Evolutionary conservation across 2,888 invertebrate species (phyloP).

Genomic region (Drosophila melanosoma): DNA sequence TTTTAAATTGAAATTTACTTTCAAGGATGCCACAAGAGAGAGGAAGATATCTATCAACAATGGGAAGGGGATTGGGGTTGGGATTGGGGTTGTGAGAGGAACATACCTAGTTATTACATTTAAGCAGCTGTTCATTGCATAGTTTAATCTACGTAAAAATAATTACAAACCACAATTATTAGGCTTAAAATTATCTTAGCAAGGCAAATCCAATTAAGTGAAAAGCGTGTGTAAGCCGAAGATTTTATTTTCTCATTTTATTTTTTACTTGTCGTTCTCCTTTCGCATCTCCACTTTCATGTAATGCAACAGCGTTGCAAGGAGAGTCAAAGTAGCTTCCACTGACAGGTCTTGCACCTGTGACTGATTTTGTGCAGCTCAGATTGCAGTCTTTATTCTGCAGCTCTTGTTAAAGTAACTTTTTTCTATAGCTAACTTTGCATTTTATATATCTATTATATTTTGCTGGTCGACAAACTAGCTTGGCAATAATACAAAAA

Average conservation of each 20-base stretch:
- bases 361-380: constrained; percentile 22
- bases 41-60: not conserved
- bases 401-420: not conserved
- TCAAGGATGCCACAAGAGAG: constrained; percentile 16
- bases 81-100: not conserved
- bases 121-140: constrained; percentile 47
- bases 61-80: not conserved
- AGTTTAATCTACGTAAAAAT: constrained; percentile 61
- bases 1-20: constrained; percentile 66
- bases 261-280: not conserved
- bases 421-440: constrained; percentile 7
- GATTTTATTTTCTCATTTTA: constrained; percentile 44
- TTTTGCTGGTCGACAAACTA: constrained; percentile 33
- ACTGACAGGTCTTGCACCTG: constrained; percentile 43
- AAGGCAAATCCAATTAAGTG: constrained; percentile 77
- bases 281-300: constrained; percentile 6
- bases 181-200: constrained; percentile 54
- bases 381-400: not conserved
- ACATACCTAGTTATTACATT: constrained; percentile 19
- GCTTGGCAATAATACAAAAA: constrained; percentile 47
- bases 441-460: constrained; percentile 29
- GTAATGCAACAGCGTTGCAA: constrained; percentile 52
- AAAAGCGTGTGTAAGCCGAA: constrained; percentile 74
- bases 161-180: constrained; percentile 78
- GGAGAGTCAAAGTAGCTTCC: constrained; percentile 36